Conservation (phyloP, 2,113 vertebrate species). For the Nerophis ophidion region DNA sequence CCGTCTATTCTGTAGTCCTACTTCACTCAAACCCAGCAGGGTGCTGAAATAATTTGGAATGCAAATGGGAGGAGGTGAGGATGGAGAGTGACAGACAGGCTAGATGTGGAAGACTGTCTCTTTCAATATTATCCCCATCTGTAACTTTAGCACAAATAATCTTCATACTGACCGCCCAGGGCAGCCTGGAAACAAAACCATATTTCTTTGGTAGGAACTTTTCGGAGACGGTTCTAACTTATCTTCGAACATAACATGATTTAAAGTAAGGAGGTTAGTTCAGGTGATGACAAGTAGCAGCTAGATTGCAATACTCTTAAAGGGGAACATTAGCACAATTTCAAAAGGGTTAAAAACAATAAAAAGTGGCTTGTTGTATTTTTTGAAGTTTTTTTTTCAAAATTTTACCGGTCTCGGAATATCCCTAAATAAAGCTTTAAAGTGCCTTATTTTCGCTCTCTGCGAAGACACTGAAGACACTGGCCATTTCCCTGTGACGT, state of each 20-base stretch:
- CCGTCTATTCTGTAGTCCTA: not conserved
- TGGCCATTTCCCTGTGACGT: too few relatives aligned
- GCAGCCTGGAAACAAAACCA: not conserved
- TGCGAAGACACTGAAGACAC: too few relatives aligned
- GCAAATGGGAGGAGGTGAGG: not conserved
- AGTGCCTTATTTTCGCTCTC: too few relatives aligned
- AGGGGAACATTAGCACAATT: too few relatives aligned
- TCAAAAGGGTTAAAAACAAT: too few relatives aligned
- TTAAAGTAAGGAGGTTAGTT: not conserved
- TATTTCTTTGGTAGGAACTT: not conserved
- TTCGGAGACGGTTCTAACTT: not conserved
- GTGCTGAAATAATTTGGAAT: conserved; percentile 15
- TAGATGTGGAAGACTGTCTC: conserved; percentile 13
- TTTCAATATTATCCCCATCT: conserved; percentile 1
- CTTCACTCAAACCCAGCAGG: conserved; percentile 9
- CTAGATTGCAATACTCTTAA: conserved; percentile 13
- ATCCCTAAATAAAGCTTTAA: too few relatives aligned
- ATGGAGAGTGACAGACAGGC: conserved; percentile 2
- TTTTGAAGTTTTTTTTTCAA: too few relatives aligned
- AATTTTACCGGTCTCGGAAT: too few relatives aligned
- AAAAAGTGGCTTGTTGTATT: too few relatives aligned
- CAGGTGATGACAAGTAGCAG: not conserved
- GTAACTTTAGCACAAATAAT: not conserved
- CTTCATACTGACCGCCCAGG: conserved; percentile 10
- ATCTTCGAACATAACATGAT: conserved; percentile 2